Percentiles rank a stretch among this genome's conserved stretches.
Conservation (phyloP, 2,797 vertebrate genomes). For the Gambusia yucatana region DNA sequence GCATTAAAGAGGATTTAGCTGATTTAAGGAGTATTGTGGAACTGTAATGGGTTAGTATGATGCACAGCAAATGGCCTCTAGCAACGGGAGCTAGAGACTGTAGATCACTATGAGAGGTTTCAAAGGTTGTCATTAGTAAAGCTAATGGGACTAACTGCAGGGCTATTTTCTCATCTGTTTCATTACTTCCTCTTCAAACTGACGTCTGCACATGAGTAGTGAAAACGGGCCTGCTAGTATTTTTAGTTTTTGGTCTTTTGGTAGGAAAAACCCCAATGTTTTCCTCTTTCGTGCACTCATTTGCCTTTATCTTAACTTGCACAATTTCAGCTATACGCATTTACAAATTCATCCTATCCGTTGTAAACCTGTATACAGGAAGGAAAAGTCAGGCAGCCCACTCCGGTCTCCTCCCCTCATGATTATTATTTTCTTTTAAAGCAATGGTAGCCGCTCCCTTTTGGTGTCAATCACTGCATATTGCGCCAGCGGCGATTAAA, state of each 20-base stretch:
- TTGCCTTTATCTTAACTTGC: conserved; percentile 22
- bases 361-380: conserved; percentile 27
- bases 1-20: conserved; percentile 26
- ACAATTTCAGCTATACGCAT: conserved; percentile 34
- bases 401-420: conserved; percentile 10
- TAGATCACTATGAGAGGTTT: conserved; percentile 48
- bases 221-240: conserved; percentile 28
- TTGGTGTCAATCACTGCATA: conserved; percentile 58
- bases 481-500: conserved; percentile 54
- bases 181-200: conserved; percentile 51
- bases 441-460: conserved; percentile 52
- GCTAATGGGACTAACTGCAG: conserved; percentile 62
- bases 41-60: conserved; percentile 46
- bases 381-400: conserved; percentile 49
- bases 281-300: conserved; percentile 47
- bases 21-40: conserved; percentile 41
- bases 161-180: conserved; percentile 63
- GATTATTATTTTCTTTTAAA: conserved; percentile 60
- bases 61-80: conserved; percentile 50
- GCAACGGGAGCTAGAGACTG: conserved; percentile 52
- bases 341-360: conserved; percentile 39
- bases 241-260: conserved; percentile 31
- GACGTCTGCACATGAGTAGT: conserved; percentile 38
- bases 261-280: conserved; percentile 55
- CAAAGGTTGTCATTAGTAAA: conserved; percentile 62